A percentile compares a stretch with the other conserved stretches of the same genome.
Evolutionary conservation across 2,797 vertebrate genomes (phyloP).

Genomic region (Rhinatrema bivittatum): DNA sequence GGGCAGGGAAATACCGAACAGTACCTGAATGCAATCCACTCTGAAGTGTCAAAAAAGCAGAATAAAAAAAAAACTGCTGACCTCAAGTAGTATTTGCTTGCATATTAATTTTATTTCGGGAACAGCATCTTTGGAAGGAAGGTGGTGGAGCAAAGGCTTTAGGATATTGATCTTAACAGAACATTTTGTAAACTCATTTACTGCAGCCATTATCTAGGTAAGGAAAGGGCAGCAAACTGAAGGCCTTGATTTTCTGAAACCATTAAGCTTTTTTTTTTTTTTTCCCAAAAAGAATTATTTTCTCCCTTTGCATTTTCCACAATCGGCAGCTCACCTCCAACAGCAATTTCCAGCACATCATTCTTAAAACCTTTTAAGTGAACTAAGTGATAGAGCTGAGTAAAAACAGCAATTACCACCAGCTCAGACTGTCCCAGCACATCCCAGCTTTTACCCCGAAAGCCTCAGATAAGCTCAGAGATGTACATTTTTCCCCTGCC

Average conservation of each 20-base stretch:
- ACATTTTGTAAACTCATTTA: not conserved
- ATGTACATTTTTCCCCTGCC: not conserved
- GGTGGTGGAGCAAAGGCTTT: too few species aligned
- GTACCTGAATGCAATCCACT: too few species aligned
- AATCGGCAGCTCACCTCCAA: not conserved
- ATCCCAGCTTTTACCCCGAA: not conserved
- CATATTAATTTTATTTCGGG: too few species aligned
- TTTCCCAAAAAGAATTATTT: too few species aligned
- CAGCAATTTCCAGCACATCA: not conserved
- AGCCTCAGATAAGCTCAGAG: not conserved
- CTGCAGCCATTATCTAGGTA: not conserved
- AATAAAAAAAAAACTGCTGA: too few species aligned
- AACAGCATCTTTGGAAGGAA: too few species aligned
- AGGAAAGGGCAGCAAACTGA: not conserved
- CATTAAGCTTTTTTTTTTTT: not conserved
- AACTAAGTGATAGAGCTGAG: too few species aligned
- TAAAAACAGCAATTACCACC: rapidly evolving
- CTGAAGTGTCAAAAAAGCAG: too few species aligned
- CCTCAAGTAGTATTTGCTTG: too few species aligned
- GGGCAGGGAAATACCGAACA: too few species aligned
- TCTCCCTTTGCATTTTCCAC: not conserved
- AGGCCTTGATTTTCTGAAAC: too few species aligned
- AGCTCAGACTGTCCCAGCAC: not conserved
- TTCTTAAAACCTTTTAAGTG: not conserved
- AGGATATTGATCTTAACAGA: too few species aligned